A percentile compares a stretch with the other conserved stretches of the same genome.
Evolutionary conservation across 2,113 vertebrate genomes (phyloP).

Genomic region (Pelecanus crispus): DNA sequence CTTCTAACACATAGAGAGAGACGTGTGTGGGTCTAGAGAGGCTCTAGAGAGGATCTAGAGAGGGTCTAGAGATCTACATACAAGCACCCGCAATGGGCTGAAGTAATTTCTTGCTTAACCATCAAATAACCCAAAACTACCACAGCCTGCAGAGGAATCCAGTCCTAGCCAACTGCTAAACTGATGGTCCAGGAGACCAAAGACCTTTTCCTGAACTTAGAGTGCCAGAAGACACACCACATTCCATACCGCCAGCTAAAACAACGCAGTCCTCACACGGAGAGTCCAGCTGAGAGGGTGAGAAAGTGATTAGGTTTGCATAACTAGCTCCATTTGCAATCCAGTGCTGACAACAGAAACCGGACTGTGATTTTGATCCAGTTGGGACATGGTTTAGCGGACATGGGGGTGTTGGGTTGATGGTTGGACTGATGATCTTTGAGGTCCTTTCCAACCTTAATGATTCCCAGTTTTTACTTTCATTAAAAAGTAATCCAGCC

Average conservation of each 20-base stretch:
- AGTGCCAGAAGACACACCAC: background rate
- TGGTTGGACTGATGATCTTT: too few species aligned
- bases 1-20: background rate
- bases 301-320: too few species aligned
- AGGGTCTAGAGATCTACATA: background rate
- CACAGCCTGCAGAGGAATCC: too few species aligned
- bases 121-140: background rate
- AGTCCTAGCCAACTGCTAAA: fast-evolving
- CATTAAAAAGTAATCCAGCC: too few species aligned
- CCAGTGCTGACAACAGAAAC: background rate
- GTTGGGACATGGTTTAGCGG: too few species aligned
- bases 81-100: fast-evolving
- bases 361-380: background rate
- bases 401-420: too few species aligned
- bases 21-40: background rate
- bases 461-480: too few species aligned
- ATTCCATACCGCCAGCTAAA: fast-evolving
- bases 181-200: too few species aligned
- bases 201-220: background rate
- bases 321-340: background rate
- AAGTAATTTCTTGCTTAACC: background rate
- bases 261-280: fast-evolving
- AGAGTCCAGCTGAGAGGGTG: background rate
- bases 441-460: too few species aligned
- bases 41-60: background rate